A percentile compares a stretch with the other conserved stretches of the same genome.
Evolutionary conservation across 2,113 vertebrate species (phyloP).

Genomic region (Probosciger aterrimus): DNA sequence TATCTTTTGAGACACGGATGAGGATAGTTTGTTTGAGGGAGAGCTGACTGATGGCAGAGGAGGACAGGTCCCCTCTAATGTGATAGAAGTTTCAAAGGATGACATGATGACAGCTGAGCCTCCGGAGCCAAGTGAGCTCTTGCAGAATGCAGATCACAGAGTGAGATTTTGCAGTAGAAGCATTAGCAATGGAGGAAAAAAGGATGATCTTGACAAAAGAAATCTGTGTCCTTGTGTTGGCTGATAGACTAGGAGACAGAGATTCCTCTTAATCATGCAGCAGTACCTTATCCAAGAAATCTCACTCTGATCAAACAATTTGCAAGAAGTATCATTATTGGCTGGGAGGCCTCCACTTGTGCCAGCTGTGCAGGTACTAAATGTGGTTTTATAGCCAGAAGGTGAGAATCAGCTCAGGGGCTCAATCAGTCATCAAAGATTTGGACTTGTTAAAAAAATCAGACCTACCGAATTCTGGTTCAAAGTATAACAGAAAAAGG

Average conservation of each 20-base stretch:
- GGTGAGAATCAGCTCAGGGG: conserved; percentile 69
- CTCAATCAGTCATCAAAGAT: conserved; percentile 76
- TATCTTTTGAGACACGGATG: conserved; percentile 80
- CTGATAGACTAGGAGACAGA: conserved; percentile 75
- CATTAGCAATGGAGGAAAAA: conserved; percentile 68
- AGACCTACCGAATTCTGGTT: conserved; percentile 71
- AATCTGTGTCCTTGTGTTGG: conserved; percentile 62
- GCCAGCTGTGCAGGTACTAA: conserved; percentile 73
- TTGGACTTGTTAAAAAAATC: conserved; percentile 64
- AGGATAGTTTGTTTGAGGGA: conserved; percentile 86
- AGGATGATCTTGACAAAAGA: conserved; percentile 50
- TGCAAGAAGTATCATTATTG: conserved; percentile 79
- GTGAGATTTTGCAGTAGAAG: conserved; percentile 78
- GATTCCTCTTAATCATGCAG: conserved; percentile 72
- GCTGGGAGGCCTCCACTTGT: conserved; percentile 78
- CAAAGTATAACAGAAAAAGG: conserved; percentile 72
- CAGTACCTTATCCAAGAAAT: conserved; percentile 82
- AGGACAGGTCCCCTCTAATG: conserved; percentile 83
- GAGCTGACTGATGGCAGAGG: conserved; percentile 82
- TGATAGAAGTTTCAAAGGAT: conserved; percentile 78
- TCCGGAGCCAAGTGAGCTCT: conserved; percentile 65
- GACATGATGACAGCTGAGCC: conserved; percentile 69
- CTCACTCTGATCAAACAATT: conserved; percentile 83
- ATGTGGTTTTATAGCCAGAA: conserved; percentile 66
- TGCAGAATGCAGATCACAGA: conserved; percentile 75